phyloP scores from a whole-genome alignment of 1,140 invertebrate genomes.

The Grapholita molesta region DNA sequence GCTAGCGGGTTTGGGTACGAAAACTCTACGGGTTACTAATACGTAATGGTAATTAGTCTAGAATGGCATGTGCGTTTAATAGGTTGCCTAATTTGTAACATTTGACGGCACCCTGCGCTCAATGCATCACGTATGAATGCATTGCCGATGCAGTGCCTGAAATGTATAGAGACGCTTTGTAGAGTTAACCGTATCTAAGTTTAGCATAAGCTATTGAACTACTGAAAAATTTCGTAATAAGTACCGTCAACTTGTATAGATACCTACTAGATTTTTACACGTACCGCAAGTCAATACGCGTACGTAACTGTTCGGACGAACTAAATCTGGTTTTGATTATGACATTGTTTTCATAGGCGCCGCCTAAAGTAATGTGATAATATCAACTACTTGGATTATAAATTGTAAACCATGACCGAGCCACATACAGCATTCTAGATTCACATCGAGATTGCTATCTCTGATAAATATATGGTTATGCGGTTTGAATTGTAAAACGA shows the following conservation, averaged over 20 bases:
- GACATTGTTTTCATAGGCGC: background rate
- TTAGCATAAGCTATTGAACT: no score
- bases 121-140: background rate
- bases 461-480: background rate
- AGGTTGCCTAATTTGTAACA: slow-evolving; percentile 2
- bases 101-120: background rate
- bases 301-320: background rate
- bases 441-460: background rate
- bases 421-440: background rate
- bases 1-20: background rate
- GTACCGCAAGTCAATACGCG: background rate
- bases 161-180: background rate
- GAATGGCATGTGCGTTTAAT: background rate
- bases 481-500: background rate
- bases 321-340: background rate
- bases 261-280: background rate
- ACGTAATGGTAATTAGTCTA: background rate
- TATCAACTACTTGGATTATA: background rate
- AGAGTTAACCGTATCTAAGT: background rate
- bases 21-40: background rate
- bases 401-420: background rate
- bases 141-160: background rate
- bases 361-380: background rate
- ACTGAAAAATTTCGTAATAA: no score
- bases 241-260: no score